These are phyloP conservation scores for Caenorhabditis drosophilae DNA, from an alignment of 2,888 invertebrate genomes.

Conservation along the genomic window DNA sequence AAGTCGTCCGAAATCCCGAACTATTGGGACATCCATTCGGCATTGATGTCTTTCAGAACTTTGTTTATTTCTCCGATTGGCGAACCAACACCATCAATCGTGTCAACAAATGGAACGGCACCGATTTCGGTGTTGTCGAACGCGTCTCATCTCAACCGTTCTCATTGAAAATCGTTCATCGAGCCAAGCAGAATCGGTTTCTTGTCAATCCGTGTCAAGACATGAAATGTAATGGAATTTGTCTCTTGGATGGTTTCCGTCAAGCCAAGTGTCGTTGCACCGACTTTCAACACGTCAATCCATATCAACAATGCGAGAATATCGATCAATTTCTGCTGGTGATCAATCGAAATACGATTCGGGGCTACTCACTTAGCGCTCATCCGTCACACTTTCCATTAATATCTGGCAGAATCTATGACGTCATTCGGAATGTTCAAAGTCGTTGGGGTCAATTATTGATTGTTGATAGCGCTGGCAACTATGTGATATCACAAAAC, in stretches of 20 bases:
- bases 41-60: slow-evolving; percentile 82
- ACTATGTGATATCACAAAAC: slow-evolving; percentile 6
- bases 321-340: slow-evolving; percentile 14
- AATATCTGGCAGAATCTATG: slow-evolving; percentile 18
- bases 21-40: slow-evolving; percentile 84
- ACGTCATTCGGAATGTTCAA: slow-evolving; percentile 16
- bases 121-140: slow-evolving; percentile 79
- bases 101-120: slow-evolving; percentile 82
- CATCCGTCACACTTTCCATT: slow-evolving; percentile 12
- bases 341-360: slow-evolving; percentile 10
- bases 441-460: slow-evolving; percentile 10
- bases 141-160: slow-evolving; percentile 86
- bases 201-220: slow-evolving; percentile 42
- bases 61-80: slow-evolving; percentile 95
- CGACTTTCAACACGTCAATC: slow-evolving; percentile 11
- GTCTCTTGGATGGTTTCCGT: slow-evolving; percentile 22
- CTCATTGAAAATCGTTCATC: slow-evolving; percentile 84
- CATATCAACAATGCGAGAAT: slow-evolving; percentile 16
- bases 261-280: slow-evolving; percentile 22
- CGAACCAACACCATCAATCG: slow-evolving; percentile 83
- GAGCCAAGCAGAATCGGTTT: slow-evolving; percentile 78
- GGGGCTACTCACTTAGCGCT: slow-evolving; percentile 9
- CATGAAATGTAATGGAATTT: slow-evolving; percentile 25
- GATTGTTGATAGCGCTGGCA: slow-evolving; percentile 7
- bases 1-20: slow-evolving; percentile 79